Base-by-base conservation (phyloP, 2,888 invertebrate genomes). In the Eupithecia centaureata region DNA sequence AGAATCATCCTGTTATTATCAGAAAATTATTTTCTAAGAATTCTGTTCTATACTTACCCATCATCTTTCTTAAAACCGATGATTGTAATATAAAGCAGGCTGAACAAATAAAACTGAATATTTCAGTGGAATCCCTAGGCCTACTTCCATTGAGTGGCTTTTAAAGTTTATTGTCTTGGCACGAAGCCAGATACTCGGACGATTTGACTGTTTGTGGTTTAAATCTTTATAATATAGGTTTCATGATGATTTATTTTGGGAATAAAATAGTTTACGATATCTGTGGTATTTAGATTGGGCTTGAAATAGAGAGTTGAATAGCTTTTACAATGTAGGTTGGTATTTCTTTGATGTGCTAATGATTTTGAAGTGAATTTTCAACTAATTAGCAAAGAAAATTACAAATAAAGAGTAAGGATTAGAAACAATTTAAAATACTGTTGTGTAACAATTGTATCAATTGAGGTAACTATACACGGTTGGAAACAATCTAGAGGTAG, bases 141-240 rank as follows among this genome's bases (percentile, higher is more conserved):
- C 74, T 77, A 73, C 74, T 75, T 63, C 63, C 61, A 68, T 68
- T 63, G 74, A 78, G 79, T 67, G 72, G 72, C 73, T 76, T 72
- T 71, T 68, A 75, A 73, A 73, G 56, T 73, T 77, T 72, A 77
- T 68, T 71, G 70, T 72, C 64, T 76, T 84, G 84, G 84, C 79
- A 65, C 7, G 0, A 1, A 7, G 77, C 84, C 84, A 83, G 76
- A 18, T 73, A 76, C 76, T 79, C 74, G 67, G 76, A 73, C 73
- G 73, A 76, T 77, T 76, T 70, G 71, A 71, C 73, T 80, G 76
- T 80, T 78, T 72, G 72, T 67, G 66, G 71, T 70, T 63, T 70
- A 73, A 73, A 73, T 68, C 70, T 67, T 67, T 70, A 73, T 75
- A 72, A 68, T 73, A 73, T 72, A 59, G 61, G 66, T 71, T 75